These are phyloP conservation scores for Origma solitaria DNA, from an alignment of 2,113 vertebrate genomes.

Conservation along the genomic window DNA sequence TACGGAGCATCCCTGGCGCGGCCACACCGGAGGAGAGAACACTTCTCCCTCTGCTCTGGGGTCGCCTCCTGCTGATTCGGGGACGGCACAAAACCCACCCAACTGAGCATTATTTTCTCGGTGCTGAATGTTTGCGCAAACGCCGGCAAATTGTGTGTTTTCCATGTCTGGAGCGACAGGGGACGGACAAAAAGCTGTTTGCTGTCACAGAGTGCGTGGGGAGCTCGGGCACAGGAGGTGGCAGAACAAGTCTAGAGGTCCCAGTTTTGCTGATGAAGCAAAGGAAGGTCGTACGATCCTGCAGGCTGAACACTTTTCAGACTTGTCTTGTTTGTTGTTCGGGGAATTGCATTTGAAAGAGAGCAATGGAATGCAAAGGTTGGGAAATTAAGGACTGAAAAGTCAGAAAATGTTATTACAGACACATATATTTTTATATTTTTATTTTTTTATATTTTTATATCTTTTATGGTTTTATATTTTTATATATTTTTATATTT, in stretches of 20 bases:
- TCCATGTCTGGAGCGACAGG: accelerated
- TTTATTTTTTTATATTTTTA: too few relatives aligned
- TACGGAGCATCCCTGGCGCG: background rate
- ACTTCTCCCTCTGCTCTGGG: background rate
- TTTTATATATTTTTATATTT: too few relatives aligned
- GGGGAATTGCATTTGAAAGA: background rate
- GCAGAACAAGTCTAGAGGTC: background rate
- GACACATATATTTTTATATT: too few relatives aligned
- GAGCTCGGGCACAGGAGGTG: background rate
- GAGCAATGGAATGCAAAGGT: background rate
- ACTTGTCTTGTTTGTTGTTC: background rate
- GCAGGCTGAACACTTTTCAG: background rate
- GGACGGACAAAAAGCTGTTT: background rate
- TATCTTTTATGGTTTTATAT: too few relatives aligned
- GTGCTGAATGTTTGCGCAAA: background rate
- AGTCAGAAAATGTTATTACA: background rate
- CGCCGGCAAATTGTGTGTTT: background rate
- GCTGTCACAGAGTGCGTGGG: accelerated
- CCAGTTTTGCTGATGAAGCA: background rate
- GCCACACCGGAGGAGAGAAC: background rate
- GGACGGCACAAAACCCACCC: background rate
- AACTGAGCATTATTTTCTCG: background rate
- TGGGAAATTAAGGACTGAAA: background rate
- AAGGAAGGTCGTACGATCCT: background rate
- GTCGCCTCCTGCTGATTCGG: background rate